Conservation (phyloP, 1,140 invertebrate species). For the Paralvinella palmiformis region DNA sequence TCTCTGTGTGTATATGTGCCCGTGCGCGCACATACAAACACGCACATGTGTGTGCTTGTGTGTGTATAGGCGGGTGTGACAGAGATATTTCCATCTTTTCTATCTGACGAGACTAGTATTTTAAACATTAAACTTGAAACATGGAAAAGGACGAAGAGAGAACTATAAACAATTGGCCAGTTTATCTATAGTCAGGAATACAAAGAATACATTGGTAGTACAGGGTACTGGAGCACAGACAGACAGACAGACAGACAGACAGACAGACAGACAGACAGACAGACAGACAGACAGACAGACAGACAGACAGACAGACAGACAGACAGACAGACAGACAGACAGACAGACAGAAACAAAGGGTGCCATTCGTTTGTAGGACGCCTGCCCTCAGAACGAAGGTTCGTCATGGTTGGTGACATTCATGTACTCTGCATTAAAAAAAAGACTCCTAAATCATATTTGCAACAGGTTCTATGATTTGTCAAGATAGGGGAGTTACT, state of each 20-base stretch:
- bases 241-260: slow-evolving; percentile 3
- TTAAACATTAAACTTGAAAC: too few relatives aligned
- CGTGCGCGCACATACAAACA: too few relatives aligned
- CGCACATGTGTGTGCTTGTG: too few relatives aligned
- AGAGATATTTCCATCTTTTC: too few relatives aligned
- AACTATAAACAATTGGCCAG: too few relatives aligned
- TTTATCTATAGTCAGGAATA: too few relatives aligned
- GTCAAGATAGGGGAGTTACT: neutral
- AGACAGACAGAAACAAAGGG: neutral
- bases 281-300: neutral
- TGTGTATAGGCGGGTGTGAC: too few relatives aligned
- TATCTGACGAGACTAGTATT: too few relatives aligned
- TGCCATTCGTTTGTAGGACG: neutral
- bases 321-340: neutral
- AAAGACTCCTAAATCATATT: neutral
- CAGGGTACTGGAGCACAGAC: too few relatives aligned
- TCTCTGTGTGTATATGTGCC: too few relatives aligned
- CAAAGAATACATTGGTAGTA: too few relatives aligned
- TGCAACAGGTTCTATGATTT: neutral
- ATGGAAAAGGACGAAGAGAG: too few relatives aligned
- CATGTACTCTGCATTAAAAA: neutral
- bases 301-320: neutral
- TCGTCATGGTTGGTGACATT: neutral
- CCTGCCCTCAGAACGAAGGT: neutral
- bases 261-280: neutral